Evolutionary conservation across 2,113 vertebrate genomes (phyloP).

Genomic region (Melanostigma gelatinosum): DNA sequence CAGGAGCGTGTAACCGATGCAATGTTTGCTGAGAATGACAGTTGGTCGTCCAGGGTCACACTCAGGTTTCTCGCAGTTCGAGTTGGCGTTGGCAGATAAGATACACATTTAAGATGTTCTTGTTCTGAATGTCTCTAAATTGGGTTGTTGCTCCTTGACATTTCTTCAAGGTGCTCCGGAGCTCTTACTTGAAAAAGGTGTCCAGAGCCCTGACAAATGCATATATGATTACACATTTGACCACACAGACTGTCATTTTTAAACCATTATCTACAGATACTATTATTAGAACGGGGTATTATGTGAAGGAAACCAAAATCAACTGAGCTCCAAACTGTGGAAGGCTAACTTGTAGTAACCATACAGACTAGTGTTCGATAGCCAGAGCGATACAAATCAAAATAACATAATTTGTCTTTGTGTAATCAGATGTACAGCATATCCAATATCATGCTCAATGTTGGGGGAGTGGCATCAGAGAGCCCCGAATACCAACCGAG

Average conservation of each 20-base stretch:
- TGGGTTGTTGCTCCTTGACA: background rate
- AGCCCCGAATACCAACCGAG: conserved; percentile 23
- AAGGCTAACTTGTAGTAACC: conserved; percentile 1
- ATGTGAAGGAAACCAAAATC: background rate
- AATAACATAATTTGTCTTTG: conserved; percentile 43
- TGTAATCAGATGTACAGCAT: conserved; percentile 40
- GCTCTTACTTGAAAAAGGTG: background rate
- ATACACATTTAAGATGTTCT: background rate
- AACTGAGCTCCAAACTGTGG: conserved; percentile 2
- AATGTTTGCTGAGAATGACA: too few species aligned
- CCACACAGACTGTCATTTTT: background rate
- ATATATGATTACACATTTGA: background rate
- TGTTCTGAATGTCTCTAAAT: background rate
- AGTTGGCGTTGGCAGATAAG: background rate
- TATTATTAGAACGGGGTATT: background rate
- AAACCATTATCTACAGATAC: background rate
- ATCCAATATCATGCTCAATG: conserved; percentile 31
- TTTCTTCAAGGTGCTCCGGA: conserved; percentile 11
- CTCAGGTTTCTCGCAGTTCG: too few species aligned
- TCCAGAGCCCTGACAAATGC: background rate
- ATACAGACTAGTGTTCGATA: conserved; percentile 1
- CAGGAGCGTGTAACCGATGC: too few species aligned
- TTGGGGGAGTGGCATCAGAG: conserved; percentile 30
- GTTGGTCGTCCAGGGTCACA: too few species aligned
- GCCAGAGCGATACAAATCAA: conserved; percentile 15